Conservation (phyloP, 2,888 invertebrate species). For the Drosophila recens region DNA sequence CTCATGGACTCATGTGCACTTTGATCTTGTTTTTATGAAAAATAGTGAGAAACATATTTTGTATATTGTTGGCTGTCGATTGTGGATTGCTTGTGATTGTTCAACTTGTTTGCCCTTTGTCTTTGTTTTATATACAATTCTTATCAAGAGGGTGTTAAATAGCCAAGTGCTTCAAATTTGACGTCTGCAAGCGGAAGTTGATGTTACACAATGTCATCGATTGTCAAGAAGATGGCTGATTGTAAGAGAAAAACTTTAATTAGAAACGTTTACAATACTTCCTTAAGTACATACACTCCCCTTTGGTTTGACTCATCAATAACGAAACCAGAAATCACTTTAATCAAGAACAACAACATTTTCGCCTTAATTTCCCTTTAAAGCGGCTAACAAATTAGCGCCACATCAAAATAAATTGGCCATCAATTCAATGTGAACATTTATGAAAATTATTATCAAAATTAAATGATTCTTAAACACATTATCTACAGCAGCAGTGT, state of each 20-base stretch:
- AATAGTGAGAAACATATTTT: slow-evolving; percentile 71
- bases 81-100: slow-evolving; percentile 42
- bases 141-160: slow-evolving; percentile 77
- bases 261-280: background rate
- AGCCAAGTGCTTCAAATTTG: slow-evolving; percentile 45
- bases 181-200: slow-evolving; percentile 53
- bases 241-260: background rate
- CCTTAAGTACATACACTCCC: background rate
- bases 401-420: slow-evolving; percentile 53
- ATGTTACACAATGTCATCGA: slow-evolving; percentile 43
- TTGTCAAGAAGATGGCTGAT: slow-evolving; percentile 26
- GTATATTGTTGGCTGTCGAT: slow-evolving; percentile 34
- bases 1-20: slow-evolving; percentile 69
- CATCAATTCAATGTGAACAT: slow-evolving; percentile 52
- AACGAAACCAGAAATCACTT: slow-evolving; percentile 40
- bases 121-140: slow-evolving; percentile 70
- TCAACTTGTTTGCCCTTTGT: slow-evolving; percentile 33
- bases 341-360: slow-evolving; percentile 26
- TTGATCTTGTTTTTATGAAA: slow-evolving; percentile 79
- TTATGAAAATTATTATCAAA: slow-evolving; percentile 72
- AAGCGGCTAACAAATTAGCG: slow-evolving; percentile 51
- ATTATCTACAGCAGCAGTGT: slow-evolving; percentile 39
- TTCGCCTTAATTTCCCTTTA: slow-evolving; percentile 20
- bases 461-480: slow-evolving; percentile 69
- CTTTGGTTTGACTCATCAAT: slow-evolving; percentile 15